Percentiles rank a stretch among this genome's conserved stretches.
phyloP scores from a whole-genome alignment of 1,140 invertebrate species.

The Tenebrio molitor region DNA sequence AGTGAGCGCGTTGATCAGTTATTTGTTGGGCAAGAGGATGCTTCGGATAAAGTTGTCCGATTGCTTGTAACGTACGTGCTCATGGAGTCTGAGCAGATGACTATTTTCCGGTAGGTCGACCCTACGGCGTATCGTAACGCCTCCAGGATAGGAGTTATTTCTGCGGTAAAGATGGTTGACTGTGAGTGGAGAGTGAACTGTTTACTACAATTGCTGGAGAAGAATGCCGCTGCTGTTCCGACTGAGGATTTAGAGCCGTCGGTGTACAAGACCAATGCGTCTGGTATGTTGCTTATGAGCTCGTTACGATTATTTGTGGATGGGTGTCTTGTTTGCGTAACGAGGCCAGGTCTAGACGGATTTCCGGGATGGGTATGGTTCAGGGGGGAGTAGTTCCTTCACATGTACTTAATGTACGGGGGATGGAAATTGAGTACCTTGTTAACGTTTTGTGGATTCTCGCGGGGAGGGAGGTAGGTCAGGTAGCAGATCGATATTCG shows the following conservation, averaged over 20 bases:
- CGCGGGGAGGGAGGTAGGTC: not conserved
- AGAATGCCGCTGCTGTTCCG: not conserved
- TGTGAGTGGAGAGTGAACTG: not conserved
- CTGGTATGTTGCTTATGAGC: not conserved
- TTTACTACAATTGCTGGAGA: not conserved
- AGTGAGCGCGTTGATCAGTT: not conserved
- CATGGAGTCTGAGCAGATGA: not conserved
- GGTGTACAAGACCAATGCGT: not conserved
- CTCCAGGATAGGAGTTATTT: not conserved
- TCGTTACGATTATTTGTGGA: not conserved
- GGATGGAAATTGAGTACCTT: not conserved
- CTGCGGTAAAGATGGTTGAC: constrained; percentile 5
- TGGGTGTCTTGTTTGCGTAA: not conserved
- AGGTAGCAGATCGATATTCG: not conserved
- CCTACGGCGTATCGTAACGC: not conserved
- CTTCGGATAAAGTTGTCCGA: not conserved
- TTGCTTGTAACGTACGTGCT: constrained; percentile 2
- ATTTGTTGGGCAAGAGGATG: too few relatives aligned
- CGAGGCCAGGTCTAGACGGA: not conserved
- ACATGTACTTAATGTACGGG: not conserved
- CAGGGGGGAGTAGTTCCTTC: not conserved
- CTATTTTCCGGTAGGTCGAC: not conserved
- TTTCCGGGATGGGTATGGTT: not conserved
- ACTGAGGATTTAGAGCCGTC: not conserved
- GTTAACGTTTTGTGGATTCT: not conserved